Evolutionary conservation across 2,888 invertebrate species (phyloP).

Genomic region (Hermodice carunculata): DNA sequence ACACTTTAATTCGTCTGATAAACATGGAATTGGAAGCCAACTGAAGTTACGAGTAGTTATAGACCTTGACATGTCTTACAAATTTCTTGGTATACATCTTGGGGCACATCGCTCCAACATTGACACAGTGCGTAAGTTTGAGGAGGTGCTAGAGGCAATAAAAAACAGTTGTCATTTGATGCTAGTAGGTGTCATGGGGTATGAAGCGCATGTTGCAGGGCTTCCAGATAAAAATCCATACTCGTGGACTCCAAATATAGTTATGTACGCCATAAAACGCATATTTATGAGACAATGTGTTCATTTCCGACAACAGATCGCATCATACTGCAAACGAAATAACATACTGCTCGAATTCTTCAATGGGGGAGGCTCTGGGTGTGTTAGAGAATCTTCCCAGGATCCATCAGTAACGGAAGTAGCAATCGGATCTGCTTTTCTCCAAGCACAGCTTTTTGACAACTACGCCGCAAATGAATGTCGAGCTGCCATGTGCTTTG

Average conservation of each 20-base stretch:
- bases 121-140: not conserved
- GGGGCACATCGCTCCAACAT: conserved; percentile 13
- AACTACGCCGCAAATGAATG: conserved; percentile 1
- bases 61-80: conserved; percentile 8
- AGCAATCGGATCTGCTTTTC: conserved; percentile 12
- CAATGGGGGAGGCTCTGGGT: conserved; percentile 14
- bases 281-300: not conserved
- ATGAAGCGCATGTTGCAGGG: conserved; percentile 16
- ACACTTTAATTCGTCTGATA: too few species aligned
- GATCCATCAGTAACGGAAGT: conserved; percentile 9
- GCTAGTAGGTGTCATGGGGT: conserved; percentile 11
- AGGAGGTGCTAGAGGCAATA: not conserved
- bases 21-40: not conserved
- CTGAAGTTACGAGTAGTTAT: not conserved
- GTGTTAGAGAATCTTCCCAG: not conserved
- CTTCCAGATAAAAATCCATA: conserved; percentile 7
- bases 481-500: not conserved
- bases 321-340: not conserved
- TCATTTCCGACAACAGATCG: not conserved
- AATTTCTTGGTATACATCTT: not conserved
- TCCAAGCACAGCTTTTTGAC: conserved; percentile 13
- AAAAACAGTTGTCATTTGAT: not conserved
- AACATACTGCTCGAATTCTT: conserved; percentile 6
- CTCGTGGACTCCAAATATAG: not conserved
- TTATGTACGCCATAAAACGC: not conserved